Percentiles rank a stretch among this genome's conserved stretches.
Evolutionary conservation across 2,797 vertebrate genomes (phyloP).

Genomic region (Pagetopsis macropterus): DNA sequence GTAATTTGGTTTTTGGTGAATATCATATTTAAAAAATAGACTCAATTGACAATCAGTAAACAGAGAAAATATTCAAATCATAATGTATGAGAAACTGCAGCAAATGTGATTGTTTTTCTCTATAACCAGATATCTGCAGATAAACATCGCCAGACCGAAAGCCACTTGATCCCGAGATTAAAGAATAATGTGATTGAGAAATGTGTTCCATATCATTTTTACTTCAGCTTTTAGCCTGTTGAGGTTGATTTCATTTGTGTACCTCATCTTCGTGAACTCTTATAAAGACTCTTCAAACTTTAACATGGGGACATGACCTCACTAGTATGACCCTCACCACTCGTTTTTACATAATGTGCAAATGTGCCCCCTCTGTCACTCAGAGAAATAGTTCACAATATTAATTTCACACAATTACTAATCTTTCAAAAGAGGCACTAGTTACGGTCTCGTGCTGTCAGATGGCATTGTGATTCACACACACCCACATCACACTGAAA

Average conservation of each 20-base stretch:
- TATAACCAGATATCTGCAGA: too few relatives aligned
- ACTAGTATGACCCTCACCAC: not conserved
- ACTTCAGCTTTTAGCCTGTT: not conserved
- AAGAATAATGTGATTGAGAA: not conserved
- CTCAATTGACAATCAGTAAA: too few relatives aligned
- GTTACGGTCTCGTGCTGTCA: conserved; percentile 56
- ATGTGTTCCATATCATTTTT: not conserved
- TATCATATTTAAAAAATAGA: too few relatives aligned
- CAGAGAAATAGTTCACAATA: conserved; percentile 14
- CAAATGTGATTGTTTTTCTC: too few relatives aligned
- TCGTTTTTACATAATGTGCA: conserved; percentile 32
- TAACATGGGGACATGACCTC: not conserved
- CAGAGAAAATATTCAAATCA: too few relatives aligned
- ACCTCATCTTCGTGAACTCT: not conserved
- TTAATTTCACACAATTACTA: conserved; percentile 45
- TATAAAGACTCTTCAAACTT: not conserved
- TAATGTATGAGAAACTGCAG: too few relatives aligned
- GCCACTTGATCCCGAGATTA: too few relatives aligned
- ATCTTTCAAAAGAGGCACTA: conserved; percentile 46
- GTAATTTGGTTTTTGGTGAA: too few relatives aligned
- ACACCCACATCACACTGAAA: conserved; percentile 57
- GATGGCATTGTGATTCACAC: conserved; percentile 72
- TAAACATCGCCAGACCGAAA: too few relatives aligned
- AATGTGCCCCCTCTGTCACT: not conserved
- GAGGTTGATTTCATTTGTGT: not conserved